These are phyloP conservation scores for Trissolcus japonicus DNA, from an alignment of 2,888 invertebrate species.

Conservation along the genomic window DNA sequence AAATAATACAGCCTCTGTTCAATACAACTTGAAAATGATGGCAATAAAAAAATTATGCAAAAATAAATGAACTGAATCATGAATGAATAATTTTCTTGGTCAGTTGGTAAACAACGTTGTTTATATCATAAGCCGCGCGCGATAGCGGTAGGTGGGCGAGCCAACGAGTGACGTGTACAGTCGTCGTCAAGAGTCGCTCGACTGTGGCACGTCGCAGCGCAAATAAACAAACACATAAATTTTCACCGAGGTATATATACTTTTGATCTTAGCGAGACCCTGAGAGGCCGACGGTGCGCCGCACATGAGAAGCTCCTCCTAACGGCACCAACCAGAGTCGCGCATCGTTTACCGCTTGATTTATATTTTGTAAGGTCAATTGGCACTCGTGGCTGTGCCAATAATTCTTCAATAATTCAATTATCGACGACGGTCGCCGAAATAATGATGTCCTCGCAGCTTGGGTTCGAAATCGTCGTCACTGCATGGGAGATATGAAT, in stretches of 20 bases:
- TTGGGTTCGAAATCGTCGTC: too few relatives aligned
- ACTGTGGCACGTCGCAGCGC: slow-evolving; percentile 32
- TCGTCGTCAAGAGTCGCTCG: slow-evolving; percentile 24
- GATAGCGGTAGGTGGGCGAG: slow-evolving; percentile 28
- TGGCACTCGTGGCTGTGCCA: slow-evolving; percentile 9
- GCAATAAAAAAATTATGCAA: background rate
- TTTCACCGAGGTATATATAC: slow-evolving; percentile 63
- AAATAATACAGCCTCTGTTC: too few relatives aligned
- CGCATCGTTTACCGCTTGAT: slow-evolving; percentile 21
- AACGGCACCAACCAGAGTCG: background rate
- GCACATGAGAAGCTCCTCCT: background rate
- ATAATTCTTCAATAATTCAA: slow-evolving; percentile 26
- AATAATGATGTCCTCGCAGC: slow-evolving; percentile 5
- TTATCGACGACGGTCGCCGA: slow-evolving; percentile 13
- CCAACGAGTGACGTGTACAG: slow-evolving; percentile 34
- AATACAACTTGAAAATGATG: too few relatives aligned
- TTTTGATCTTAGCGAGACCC: slow-evolving; percentile 63
- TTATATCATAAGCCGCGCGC: slow-evolving; percentile 28
- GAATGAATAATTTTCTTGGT: slow-evolving; percentile 25
- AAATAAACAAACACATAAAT: slow-evolving; percentile 66
- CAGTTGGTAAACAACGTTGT: slow-evolving; percentile 38
- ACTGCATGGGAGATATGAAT: background rate
- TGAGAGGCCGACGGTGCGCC: slow-evolving; percentile 36
- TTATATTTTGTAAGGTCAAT: slow-evolving; percentile 26
- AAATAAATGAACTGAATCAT: background rate